Conservation (phyloP, 2,888 invertebrate genomes). For the Acanthoscelides obtectus region DNA sequence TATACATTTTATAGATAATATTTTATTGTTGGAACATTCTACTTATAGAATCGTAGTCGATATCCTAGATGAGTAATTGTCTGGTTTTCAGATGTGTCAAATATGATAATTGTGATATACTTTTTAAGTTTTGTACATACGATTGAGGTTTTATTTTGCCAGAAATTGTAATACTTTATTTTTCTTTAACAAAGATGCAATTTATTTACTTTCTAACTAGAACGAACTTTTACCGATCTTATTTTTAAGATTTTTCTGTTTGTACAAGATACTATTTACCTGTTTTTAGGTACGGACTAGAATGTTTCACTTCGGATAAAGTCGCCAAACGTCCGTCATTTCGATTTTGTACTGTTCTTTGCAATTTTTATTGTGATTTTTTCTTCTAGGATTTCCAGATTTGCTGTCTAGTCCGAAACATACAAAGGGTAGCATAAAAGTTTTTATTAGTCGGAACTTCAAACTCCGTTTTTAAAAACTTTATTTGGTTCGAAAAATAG, state of each 20-base stretch:
- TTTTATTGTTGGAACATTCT: conserved; percentile 28
- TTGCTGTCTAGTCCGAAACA: too few relatives aligned
- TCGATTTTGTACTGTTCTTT: not conserved
- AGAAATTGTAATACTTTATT: conserved; percentile 10
- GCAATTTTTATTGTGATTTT: not conserved
- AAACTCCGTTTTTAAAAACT: too few relatives aligned
- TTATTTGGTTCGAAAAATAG: too few relatives aligned
- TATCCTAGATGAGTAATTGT: conserved; percentile 13
- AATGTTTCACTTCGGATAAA: not conserved
- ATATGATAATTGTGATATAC: conserved; percentile 43
- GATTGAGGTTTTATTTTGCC: conserved; percentile 11
- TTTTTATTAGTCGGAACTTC: too few relatives aligned
- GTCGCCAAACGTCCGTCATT: not conserved
- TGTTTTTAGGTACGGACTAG: conserved; percentile 21
- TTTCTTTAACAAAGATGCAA: not conserved
- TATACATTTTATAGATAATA: conserved; percentile 38
- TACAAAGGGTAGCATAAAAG: too few relatives aligned
- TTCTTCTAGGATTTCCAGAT: too few relatives aligned
- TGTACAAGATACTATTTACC: conserved; percentile 25
- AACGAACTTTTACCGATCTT: conserved; percentile 16
- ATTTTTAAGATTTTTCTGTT: conserved; percentile 20
- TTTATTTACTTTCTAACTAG: not conserved
- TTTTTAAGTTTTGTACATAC: conserved; percentile 24
- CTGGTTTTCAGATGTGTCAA: conserved; percentile 42
- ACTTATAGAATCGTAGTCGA: conserved; percentile 17